A percentile compares a stretch with the other conserved stretches of the same genome.
phyloP scores from a whole-genome alignment of 2,797 vertebrate genomes.

The Sebastolobus altivelis region DNA sequence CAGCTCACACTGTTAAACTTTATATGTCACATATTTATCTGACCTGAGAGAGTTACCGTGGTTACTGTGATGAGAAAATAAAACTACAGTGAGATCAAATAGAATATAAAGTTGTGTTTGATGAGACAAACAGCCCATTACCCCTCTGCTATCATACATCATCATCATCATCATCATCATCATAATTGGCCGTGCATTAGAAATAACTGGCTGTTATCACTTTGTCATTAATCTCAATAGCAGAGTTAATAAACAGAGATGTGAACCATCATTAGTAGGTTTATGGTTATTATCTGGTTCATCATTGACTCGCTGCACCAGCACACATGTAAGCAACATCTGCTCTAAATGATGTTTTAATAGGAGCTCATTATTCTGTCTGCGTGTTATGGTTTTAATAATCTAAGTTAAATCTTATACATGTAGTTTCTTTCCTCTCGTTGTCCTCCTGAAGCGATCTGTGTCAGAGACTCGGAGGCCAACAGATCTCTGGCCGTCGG shows the following conservation, averaged over 20 bases:
- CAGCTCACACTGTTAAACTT: too few relatives aligned
- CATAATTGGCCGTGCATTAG: constrained; percentile 14
- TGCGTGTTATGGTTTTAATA: constrained; percentile 13
- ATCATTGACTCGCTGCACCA: constrained; percentile 3
- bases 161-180: not conserved
- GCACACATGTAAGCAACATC: constrained; percentile 33
- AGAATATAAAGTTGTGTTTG: not conserved
- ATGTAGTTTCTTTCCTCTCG: constrained; percentile 1
- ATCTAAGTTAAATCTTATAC: constrained; percentile 6
- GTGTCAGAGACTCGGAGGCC: constrained; percentile 62
- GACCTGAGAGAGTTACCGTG: not conserved
- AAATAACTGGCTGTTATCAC: constrained; percentile 9
- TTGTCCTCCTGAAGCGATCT: constrained; percentile 41
- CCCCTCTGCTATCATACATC: not conserved
- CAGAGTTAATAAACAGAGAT: constrained; percentile 3
- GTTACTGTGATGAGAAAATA: not conserved
- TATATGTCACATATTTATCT: not conserved
- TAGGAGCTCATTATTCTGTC: constrained; percentile 12
- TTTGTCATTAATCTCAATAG: constrained; percentile 31
- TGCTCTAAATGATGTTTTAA: constrained; percentile 56
- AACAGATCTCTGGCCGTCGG: constrained; percentile 70
- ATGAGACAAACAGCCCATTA: constrained; percentile 18
- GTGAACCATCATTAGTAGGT: constrained; percentile 17
- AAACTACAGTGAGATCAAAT: constrained; percentile 2
- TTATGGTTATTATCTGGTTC: constrained; percentile 18